phyloP scores from a whole-genome alignment of 2,113 vertebrate species.

The Phrynosoma platyrhinos region DNA sequence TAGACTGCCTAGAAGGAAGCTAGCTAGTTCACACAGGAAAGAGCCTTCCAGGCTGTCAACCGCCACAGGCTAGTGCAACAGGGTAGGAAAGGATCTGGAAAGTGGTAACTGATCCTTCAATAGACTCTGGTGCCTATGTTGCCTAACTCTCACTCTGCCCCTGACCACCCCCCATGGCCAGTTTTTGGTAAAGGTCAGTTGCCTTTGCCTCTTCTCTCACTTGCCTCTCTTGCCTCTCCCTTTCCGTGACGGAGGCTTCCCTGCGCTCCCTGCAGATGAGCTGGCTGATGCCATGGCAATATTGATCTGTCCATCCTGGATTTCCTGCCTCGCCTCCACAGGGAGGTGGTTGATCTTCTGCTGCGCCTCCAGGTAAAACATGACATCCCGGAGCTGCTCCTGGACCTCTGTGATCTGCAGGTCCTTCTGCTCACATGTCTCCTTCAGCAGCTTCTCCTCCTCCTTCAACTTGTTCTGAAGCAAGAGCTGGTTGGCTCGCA shows the following conservation, averaged over 20 bases:
- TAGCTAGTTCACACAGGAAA: conserved; percentile 63
- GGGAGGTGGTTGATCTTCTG: conserved; percentile 94
- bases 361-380: conserved; percentile 96
- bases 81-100: conserved; percentile 71
- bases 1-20: conserved; percentile 50
- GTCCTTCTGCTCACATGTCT: conserved; percentile 87
- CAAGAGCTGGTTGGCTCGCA: conserved; percentile 90
- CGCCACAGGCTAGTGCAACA: conserved; percentile 50
- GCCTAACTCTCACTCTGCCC: conserved; percentile 24
- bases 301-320: conserved; percentile 98
- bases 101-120: conserved; percentile 62
- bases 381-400: conserved; percentile 96
- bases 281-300: conserved; percentile 81
- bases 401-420: conserved; percentile 88
- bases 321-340: conserved; percentile 89
- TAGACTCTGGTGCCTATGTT: conserved; percentile 36
- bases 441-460: conserved; percentile 85
- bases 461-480: conserved; percentile 91
- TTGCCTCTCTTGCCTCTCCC: conserved; percentile 93
- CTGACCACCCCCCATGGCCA: background rate
- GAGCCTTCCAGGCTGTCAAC: conserved; percentile 57
- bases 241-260: conserved; percentile 85
- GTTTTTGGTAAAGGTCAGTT: background rate
- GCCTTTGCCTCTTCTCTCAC: conserved; percentile 59
- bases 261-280: conserved; percentile 66